These are phyloP conservation scores for Phalacrocorax aristotelis DNA, from an alignment of 2,113 vertebrate genomes.

Conservation along the genomic window DNA sequence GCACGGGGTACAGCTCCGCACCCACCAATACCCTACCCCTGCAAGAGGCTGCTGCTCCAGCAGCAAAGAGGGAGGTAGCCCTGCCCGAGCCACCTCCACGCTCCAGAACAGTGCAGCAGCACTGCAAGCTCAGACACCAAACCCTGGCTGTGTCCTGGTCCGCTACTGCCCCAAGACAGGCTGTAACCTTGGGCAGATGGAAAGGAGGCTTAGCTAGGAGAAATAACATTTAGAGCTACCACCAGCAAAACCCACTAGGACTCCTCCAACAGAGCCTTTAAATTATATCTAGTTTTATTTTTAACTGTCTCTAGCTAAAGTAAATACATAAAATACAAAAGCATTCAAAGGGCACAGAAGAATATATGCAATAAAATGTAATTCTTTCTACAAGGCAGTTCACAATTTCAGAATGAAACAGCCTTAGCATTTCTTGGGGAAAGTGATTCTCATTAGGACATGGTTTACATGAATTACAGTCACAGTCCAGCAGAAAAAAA, in stretches of 20 bases:
- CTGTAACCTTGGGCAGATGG: not conserved
- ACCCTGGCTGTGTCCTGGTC: accelerated
- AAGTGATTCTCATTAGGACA: constrained; percentile 10
- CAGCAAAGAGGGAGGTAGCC: not conserved
- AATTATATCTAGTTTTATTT: constrained; percentile 41
- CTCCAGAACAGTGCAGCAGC: not conserved
- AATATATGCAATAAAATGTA: not conserved
- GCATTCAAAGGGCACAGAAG: constrained; percentile 3
- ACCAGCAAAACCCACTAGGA: not conserved
- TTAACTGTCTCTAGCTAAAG: not conserved
- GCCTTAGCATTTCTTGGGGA: not conserved
- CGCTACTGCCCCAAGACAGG: not conserved
- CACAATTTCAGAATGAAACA: not conserved
- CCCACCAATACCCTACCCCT: too few relatives aligned
- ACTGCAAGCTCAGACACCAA: not conserved
- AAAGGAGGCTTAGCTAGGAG: not conserved
- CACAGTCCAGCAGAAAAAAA: not conserved
- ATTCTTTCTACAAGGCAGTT: not conserved
- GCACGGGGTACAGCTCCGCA: accelerated
- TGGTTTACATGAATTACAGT: constrained; percentile 10
- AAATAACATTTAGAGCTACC: not conserved
- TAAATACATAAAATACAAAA: constrained; percentile 38
- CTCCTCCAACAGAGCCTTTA: not conserved
- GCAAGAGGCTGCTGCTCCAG: not conserved
- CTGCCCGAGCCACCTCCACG: not conserved